These are phyloP conservation scores for Lasioglossum albipes DNA, from an alignment of 1,140 invertebrate genomes.

Conservation along the genomic window DNA sequence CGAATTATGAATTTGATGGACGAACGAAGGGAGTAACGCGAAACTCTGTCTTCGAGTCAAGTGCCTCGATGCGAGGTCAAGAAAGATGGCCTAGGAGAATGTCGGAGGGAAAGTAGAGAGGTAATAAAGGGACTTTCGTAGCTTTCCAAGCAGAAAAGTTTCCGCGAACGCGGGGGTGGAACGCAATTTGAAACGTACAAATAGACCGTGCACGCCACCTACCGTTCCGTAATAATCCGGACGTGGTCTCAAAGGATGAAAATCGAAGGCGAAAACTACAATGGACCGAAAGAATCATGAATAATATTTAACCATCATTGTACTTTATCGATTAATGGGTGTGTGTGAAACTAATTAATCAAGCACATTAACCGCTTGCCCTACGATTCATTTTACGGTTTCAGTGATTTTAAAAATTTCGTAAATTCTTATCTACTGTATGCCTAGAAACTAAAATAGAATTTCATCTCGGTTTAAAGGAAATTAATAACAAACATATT, in stretches of 20 bases:
- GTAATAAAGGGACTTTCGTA: slow-evolving; percentile 58
- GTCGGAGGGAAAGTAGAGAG: neutral
- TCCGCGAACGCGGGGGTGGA: neutral
- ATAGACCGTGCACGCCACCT: slow-evolving; percentile 4
- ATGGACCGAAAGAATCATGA: neutral
- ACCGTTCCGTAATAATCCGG: neutral
- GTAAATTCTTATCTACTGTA: too few species aligned
- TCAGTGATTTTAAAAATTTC: too few species aligned
- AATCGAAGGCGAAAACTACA: too few species aligned
- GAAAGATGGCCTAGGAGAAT: slow-evolving; percentile 30
- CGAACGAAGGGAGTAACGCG: slow-evolving; percentile 34
- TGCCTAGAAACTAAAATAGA: too few species aligned
- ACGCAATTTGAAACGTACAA: slow-evolving; percentile 39
- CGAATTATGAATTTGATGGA: slow-evolving; percentile 12
- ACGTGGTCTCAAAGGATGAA: neutral
- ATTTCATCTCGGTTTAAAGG: too few species aligned
- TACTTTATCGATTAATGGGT: too few species aligned
- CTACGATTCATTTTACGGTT: too few species aligned
- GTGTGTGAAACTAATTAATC: too few species aligned
- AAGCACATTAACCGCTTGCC: too few species aligned
- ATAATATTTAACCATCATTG: too few species aligned
- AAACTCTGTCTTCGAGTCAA: slow-evolving; percentile 52
- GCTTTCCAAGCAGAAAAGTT: slow-evolving; percentile 52
- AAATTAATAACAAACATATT: too few species aligned
- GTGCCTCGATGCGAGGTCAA: slow-evolving; percentile 26